Evolutionary conservation across 2,888 invertebrate species (phyloP), one percentile per base, ranked within the genome.

Genomic region (Orthonychiurus folsomi): DNA sequence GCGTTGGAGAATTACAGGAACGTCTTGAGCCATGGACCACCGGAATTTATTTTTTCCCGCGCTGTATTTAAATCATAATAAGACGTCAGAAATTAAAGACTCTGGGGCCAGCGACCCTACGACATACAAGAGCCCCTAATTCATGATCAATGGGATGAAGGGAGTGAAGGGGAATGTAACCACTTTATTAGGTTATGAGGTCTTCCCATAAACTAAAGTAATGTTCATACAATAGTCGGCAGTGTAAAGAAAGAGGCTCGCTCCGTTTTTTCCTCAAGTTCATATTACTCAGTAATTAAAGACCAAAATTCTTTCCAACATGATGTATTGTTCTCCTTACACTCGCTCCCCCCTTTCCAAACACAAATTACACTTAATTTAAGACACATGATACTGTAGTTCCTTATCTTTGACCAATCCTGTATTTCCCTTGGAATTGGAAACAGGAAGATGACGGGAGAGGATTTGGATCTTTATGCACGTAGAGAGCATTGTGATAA

Each of bases 181-280:
- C 54, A 37, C 55, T 60, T 55, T 60, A 60, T 60, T 60, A 60
- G 60, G 60, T 60, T 60, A 60, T 52, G 60, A 55, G 60, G 60
- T 59, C 60, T 47, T 21, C 54, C 54, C 55, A 25, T 53, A 27
- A n/a, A n/a, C n/a, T n/a, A n/a, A n/a, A n/a, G n/a, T n/a, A n/a
- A n/a, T n/a, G n/a, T 37, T 37, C 37, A 37, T 37, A 9, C 37
- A 5, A 37, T 37, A 37, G 37, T 15, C n/a, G n/a, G n/a, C n/a
- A n/a, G n/a, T n/a, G n/a, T n/a, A n/a, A n/a, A n/a, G 37, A 37
- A 37, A 37, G 9, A 37, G n/a, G n/a, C n/a, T n/a, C n/a, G n/a
- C 5, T 15, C 15, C 37, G 37, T 37, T 5, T 15, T 37, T 37
- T 37, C 37, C 15, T 37, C 37, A 9, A 37, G 37, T 37, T 37